Evolutionary conservation across 2,113 vertebrate genomes (phyloP).

Genomic region (Cyanocitta stelleri): DNA sequence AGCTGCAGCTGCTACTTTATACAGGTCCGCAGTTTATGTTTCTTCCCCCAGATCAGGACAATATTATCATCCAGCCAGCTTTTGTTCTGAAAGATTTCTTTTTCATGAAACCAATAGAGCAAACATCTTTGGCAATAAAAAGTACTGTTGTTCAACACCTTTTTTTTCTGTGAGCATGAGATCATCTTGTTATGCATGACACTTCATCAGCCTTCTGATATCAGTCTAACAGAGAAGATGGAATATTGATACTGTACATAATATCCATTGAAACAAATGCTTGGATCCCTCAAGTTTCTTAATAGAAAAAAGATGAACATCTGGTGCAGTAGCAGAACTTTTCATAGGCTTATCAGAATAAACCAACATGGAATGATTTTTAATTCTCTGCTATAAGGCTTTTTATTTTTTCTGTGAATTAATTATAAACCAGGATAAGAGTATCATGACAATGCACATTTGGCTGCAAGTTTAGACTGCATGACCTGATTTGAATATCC

Average conservation of each 20-base stretch:
- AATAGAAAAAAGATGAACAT: background rate
- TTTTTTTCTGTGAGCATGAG: background rate
- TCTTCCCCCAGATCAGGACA: background rate
- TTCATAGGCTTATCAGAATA: background rate
- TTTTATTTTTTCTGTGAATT: background rate
- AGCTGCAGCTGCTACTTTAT: background rate
- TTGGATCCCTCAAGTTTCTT: background rate
- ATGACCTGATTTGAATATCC: background rate
- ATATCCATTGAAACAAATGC: background rate
- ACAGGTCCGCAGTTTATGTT: background rate
- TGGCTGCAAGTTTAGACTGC: background rate
- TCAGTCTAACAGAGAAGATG: background rate
- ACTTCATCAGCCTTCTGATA: background rate
- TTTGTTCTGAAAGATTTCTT: background rate
- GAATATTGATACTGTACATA: background rate
- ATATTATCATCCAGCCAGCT: background rate
- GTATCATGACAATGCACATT: background rate
- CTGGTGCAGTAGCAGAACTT: background rate
- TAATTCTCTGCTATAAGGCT: background rate
- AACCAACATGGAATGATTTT: background rate
- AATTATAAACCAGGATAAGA: background rate
- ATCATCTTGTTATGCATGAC: background rate
- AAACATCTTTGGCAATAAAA: background rate
- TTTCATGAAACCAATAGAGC: background rate
- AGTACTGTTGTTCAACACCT: background rate